Conservation (phyloP, 2,797 vertebrate species). For the Chelonia mydas region DNA sequence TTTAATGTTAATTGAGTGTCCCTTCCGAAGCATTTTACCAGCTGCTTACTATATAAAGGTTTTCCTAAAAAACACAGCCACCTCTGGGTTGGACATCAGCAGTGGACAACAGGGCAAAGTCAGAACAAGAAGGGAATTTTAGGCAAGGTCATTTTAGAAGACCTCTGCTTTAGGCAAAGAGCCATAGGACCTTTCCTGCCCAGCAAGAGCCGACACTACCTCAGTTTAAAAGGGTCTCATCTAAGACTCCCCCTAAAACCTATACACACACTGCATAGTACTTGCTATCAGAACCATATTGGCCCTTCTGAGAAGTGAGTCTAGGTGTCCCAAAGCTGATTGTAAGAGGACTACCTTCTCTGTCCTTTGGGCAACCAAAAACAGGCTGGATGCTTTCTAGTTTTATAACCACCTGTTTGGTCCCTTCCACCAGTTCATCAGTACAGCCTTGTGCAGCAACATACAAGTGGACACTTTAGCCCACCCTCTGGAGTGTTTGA, state of each 20-base stretch:
- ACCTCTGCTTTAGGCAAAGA: neutral
- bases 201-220: neutral
- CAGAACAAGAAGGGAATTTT: neutral
- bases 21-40: neutral
- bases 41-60: no score
- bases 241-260: rapidly evolving
- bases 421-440: neutral
- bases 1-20: neutral
- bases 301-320: no score
- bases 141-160: rapidly evolving
- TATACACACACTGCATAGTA: neutral
- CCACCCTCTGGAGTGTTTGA: neutral
- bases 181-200: rapidly evolving
- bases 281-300: neutral
- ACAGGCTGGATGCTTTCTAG: neutral
- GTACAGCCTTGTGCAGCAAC: neutral
- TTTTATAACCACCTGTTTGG: neutral
- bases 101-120: neutral
- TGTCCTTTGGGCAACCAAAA: neutral
- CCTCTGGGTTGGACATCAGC: neutral
- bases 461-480: neutral
- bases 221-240: neutral
- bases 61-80: rapidly evolving
- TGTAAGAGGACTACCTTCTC: neutral
- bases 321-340: no score